Base-by-base conservation (phyloP, 2,888 invertebrate species). In the Hipparchia semele region DNA sequence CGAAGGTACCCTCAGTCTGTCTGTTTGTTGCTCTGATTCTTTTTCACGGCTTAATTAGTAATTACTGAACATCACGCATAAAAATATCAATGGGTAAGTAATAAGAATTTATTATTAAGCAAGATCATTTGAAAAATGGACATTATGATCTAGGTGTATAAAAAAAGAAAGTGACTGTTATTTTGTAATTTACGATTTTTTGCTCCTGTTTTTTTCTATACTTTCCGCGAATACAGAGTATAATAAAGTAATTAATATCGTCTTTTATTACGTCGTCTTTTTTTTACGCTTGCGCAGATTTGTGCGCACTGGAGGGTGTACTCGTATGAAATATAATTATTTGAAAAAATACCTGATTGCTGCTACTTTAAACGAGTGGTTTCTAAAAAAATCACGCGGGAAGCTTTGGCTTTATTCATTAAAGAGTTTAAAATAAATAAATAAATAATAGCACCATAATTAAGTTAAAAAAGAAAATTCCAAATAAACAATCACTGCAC, bases 151-250 rank as follows among this genome's bases (percentile, higher is more conserved):
- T 72, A 60, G 65, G 62, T 58, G 33, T 66, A 60, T 70, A 68
- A 70, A 70, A 70, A 39, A 74, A 72, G 70, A 72, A 74, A 74
- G 75, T 74, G 60, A 58, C 62, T 70, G 23, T 66, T 64, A 23
- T 51, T 75, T 67, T 70, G 45, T 56, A 67, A 58, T n/a, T 54
- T 12, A 56, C 13, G 56, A 58, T 23, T 54, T 69, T 73, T 54
- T 39, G 70, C 68, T 72, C 23, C 23, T 23, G 23, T 23, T 23
- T 23, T 1, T 23, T 23, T 68, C 68, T 59, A 33, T 56, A 46
- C 64, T 71, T 67, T 64, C 65, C 13, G 23, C 51, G 51, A 13
- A 46, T 39, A 59, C 53, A 45, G 46, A 67, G 13, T 66, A 67
- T 46, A 67, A 67, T 67, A 46, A 8, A 67, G 58, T 23, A 13